These are phyloP conservation scores for Mormyrops attenuatus DNA, from an alignment of 2,797 vertebrate species.

Conservation along the genomic window DNA sequence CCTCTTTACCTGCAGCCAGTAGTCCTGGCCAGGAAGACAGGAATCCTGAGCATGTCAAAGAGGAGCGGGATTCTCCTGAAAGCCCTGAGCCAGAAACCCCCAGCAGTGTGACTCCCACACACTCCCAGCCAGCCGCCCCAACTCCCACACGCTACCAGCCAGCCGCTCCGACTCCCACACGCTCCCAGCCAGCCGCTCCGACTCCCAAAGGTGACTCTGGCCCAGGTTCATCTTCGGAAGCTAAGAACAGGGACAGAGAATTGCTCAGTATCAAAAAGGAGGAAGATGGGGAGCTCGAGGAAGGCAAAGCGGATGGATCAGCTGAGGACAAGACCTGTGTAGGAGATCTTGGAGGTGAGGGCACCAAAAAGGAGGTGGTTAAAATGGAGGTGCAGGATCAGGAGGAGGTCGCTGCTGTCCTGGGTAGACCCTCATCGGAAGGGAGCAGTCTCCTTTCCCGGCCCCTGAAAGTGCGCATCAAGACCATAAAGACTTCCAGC, in stretches of 20 bases:
- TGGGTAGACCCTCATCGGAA: constrained; percentile 23
- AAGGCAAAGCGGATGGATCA: constrained; percentile 40
- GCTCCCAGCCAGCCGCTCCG: not conserved
- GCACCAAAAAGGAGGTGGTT: not conserved
- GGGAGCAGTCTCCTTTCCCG: constrained; percentile 41
- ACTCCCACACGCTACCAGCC: constrained; percentile 22
- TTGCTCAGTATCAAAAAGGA: constrained; percentile 24
- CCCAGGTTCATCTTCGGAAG: constrained; percentile 23
- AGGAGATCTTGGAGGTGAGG: constrained; percentile 33
- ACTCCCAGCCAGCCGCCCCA: not conserved
- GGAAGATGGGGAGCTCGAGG: constrained; percentile 41
- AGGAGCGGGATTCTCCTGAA: constrained; percentile 70
- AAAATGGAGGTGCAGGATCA: constrained; percentile 29
- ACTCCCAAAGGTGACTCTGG: constrained; percentile 37
- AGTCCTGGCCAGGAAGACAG: constrained; percentile 45
- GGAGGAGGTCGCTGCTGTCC: constrained; percentile 9
- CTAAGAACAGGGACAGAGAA: constrained; percentile 38
- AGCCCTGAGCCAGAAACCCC: constrained; percentile 67
- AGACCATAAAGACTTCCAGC: constrained; percentile 74
- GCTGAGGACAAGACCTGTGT: not conserved
- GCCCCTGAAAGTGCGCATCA: constrained; percentile 88
- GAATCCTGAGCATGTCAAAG: constrained; percentile 67
- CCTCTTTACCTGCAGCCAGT: constrained; percentile 2
- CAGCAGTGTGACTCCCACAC: constrained; percentile 31
- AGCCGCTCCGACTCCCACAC: constrained; percentile 4